Evolutionary conservation across 2,113 vertebrate species (phyloP).

Genomic region (Cyrtonyx montezumae): DNA sequence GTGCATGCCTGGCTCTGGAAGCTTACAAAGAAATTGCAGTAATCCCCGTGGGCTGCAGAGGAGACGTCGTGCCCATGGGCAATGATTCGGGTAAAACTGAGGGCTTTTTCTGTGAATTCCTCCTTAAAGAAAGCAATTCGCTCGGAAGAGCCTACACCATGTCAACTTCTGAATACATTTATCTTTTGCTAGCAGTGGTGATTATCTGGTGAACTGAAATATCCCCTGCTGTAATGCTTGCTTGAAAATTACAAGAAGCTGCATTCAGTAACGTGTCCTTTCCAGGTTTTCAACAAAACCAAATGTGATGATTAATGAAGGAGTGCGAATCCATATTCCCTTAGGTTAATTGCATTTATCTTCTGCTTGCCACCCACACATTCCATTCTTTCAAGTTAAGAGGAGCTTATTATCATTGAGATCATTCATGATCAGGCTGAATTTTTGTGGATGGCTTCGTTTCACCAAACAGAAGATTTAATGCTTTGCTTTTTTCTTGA

Average conservation of each 20-base stretch:
- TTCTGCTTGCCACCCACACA: conserved; percentile 19
- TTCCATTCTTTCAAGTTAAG: conserved; percentile 17
- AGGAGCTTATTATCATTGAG: conserved; percentile 34
- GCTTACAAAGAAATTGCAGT: conserved; percentile 4
- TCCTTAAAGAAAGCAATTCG: background rate
- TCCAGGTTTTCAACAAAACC: conserved; percentile 38
- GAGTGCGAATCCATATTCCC: conserved; percentile 22
- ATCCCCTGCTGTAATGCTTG: background rate
- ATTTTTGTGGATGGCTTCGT: conserved; percentile 33
- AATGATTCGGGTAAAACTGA: background rate
- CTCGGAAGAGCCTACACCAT: background rate
- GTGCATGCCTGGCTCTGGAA: conserved; percentile 18
- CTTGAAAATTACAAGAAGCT: background rate
- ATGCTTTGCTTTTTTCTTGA: background rate
- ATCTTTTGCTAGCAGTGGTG: background rate
- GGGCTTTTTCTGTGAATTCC: background rate
- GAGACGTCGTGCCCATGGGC: background rate
- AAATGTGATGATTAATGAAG: background rate
- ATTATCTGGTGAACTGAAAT: background rate
- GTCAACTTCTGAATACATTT: background rate
- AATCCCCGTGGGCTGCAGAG: conserved; percentile 16
- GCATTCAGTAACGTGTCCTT: background rate
- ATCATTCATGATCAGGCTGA: background rate
- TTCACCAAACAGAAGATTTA: conserved; percentile 31
- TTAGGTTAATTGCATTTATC: conserved; percentile 29